Conservation (phyloP, 1,140 invertebrate species). For the Drosophila tristis region DNA sequence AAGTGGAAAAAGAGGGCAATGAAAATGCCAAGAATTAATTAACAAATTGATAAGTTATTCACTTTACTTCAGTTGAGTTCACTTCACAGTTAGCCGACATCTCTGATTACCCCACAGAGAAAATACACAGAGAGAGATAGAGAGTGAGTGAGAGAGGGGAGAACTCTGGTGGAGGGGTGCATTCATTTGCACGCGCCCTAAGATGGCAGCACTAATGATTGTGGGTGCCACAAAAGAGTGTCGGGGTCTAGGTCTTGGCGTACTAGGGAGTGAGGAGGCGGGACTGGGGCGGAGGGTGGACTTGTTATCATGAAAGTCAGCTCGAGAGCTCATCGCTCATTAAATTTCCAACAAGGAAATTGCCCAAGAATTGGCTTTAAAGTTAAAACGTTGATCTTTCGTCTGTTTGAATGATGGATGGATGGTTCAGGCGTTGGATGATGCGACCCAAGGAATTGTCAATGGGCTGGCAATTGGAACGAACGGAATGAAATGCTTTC, state of each 20-base stretch:
- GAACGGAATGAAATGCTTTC: not conserved
- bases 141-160: no score
- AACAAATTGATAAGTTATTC: conserved; percentile 38
- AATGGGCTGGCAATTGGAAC: not conserved
- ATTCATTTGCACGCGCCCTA: conserved; percentile 1
- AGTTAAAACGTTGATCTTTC: conserved; percentile 9
- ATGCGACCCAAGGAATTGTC: conserved; percentile 1
- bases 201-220: not conserved
- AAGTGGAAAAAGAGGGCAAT: conserved; percentile 7
- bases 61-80: conserved; percentile 3
- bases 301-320: not conserved
- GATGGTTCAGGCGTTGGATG: not conserved
- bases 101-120: no score
- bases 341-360: conserved; percentile 3
- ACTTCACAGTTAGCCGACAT: no score
- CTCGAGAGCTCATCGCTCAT: conserved; percentile 7
- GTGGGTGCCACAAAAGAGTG: no score
- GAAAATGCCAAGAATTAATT: conserved; percentile 28
- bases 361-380: conserved; percentile 7
- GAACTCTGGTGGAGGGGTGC: not conserved
- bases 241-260: no score
- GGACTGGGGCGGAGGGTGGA: no score
- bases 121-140: no score
- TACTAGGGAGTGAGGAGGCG: no score
- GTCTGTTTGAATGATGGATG: not conserved